phyloP scores from a whole-genome alignment of 2,797 vertebrate species.

The Eospalax fontanierii region DNA sequence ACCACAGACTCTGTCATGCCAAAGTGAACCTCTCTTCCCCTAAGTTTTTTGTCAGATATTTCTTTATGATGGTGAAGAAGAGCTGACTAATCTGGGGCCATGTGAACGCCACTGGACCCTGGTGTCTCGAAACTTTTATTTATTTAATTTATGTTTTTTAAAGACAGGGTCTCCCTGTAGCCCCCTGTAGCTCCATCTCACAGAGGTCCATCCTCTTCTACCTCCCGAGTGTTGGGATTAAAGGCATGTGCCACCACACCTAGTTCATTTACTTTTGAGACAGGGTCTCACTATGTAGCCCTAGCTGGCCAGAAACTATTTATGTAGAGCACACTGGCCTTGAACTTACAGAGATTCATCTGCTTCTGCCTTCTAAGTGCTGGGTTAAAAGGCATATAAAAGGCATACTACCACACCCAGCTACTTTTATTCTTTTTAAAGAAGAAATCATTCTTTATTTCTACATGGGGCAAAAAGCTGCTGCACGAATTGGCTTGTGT shows the following conservation, averaged over 20 bases:
- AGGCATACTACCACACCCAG: not conserved
- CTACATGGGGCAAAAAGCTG: conserved; percentile 11
- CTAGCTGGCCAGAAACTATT: not conserved
- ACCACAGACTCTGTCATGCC: not conserved
- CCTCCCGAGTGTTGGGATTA: too few species aligned
- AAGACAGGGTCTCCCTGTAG: not conserved
- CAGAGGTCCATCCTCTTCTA: too few species aligned
- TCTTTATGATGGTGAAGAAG: not conserved
- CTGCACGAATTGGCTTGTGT: not conserved
- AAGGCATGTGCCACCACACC: too few species aligned
- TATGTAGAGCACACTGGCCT: not conserved
- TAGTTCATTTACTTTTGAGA: not conserved
- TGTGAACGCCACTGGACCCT: not conserved
- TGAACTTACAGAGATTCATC: not conserved
- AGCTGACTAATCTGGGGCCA: not conserved
- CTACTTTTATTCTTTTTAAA: not conserved
- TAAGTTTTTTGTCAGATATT: not conserved
- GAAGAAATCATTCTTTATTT: too few species aligned
- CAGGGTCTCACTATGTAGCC: not conserved
- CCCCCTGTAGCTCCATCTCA: not conserved
- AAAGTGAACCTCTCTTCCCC: not conserved
- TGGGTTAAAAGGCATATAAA: not conserved
- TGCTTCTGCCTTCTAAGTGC: not conserved
- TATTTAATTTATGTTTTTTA: too few species aligned
- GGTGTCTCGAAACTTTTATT: not conserved